Evolutionary conservation across 2,888 invertebrate genomes (phyloP).

Genomic region (Spisula solida): DNA sequence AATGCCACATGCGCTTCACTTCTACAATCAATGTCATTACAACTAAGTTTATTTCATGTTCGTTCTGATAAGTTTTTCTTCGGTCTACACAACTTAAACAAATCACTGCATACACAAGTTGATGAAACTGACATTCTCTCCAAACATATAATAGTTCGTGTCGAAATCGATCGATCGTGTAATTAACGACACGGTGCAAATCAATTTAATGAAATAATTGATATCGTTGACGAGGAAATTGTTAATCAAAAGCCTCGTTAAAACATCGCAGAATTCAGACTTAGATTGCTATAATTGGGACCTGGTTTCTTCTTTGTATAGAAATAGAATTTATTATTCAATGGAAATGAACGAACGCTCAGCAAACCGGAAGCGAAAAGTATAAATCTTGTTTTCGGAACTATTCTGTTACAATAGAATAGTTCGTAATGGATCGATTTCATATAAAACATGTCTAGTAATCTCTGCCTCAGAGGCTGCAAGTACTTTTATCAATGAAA

Average conservation of each 20-base stretch:
- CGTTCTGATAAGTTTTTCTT: no score
- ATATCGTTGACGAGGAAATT: background rate
- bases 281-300: background rate
- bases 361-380: background rate
- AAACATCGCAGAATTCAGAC: background rate
- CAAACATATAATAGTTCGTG: no score
- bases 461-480: background rate
- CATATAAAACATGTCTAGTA: background rate
- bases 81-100: no score
- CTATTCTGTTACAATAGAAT: background rate
- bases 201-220: conserved; percentile 15
- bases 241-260: conserved; percentile 9
- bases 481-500: conserved; percentile 21
- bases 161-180: background rate
- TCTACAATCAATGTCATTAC: no score
- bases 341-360: background rate
- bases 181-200: background rate
- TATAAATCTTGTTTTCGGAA: conserved; percentile 6
- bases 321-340: conserved; percentile 8
- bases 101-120: no score
- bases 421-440: background rate
- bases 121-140: no score
- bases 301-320: background rate
- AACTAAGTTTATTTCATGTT: no score
- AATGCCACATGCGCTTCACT: no score